Evolutionary conservation across 2,888 invertebrate genomes (phyloP).

Genomic region (Tenthredo distinguenda): DNA sequence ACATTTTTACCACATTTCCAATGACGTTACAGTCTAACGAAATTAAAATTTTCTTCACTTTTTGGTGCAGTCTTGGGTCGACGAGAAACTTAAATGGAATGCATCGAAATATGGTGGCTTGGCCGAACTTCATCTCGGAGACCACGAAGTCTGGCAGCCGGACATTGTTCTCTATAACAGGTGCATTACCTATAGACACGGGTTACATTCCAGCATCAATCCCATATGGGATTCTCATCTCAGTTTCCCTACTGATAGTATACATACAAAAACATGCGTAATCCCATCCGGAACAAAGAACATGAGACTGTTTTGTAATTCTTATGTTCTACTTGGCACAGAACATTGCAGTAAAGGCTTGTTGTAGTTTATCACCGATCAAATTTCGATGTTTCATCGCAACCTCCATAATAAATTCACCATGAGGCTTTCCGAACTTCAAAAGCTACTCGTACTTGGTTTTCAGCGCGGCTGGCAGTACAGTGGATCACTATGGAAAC

Average conservation of each 20-base stretch:
- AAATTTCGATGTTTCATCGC: neutral
- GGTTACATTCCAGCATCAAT: neutral
- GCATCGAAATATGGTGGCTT: constrained; percentile 84
- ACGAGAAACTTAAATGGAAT: constrained; percentile 88
- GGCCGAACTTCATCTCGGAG: constrained; percentile 81
- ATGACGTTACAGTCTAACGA: neutral
- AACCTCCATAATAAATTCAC: neutral
- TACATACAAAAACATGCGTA: too few relatives aligned
- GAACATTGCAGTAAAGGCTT: too few relatives aligned
- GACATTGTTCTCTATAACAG: constrained; percentile 87
- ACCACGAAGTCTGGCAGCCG: constrained; percentile 89
- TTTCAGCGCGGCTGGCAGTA: constrained; percentile 81
- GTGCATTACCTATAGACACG: constrained; percentile 64
- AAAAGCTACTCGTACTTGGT: neutral
- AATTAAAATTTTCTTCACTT: constrained; percentile 27
- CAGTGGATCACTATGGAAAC: constrained; percentile 82
- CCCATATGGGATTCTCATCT: neutral
- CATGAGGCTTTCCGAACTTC: neutral
- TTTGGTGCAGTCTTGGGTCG: constrained; percentile 85
- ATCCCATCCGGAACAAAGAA: neutral
- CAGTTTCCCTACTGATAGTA: neutral
- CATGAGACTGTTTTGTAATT: too few relatives aligned
- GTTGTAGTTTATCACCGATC: too few relatives aligned
- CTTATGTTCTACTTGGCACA: too few relatives aligned
- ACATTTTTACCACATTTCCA: neutral